Evolutionary conservation across 2,888 invertebrate species (phyloP).

Genomic region (Ophion slaviceki): DNA sequence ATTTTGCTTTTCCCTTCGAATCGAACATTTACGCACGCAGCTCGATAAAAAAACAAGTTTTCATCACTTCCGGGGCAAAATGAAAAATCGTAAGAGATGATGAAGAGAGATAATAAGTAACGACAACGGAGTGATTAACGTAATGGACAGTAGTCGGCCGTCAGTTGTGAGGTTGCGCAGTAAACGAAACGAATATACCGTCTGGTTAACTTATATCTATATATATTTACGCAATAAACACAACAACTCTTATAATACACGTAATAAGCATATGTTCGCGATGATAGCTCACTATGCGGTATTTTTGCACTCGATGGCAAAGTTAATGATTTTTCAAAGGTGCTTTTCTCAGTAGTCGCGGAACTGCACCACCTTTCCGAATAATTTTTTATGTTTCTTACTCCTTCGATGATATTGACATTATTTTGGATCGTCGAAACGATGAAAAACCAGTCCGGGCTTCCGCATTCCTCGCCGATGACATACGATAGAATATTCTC

Average conservation of each 20-base stretch:
- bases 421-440: not conserved
- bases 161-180: not conserved
- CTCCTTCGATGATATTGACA: too few species aligned
- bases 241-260: too few species aligned
- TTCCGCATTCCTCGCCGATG: not conserved
- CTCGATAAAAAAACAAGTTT: too few species aligned
- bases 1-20: not conserved
- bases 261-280: too few species aligned
- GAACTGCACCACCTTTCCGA: not conserved
- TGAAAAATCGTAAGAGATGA: not conserved
- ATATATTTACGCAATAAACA: too few species aligned
- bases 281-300: too few species aligned
- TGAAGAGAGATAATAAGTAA: not conserved
- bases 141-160: not conserved
- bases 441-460: not conserved
- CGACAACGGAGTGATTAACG: not conserved
- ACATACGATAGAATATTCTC: not conserved
- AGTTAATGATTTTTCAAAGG: not conserved
- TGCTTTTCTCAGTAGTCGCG: not conserved
- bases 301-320: not conserved
- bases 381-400: not conserved
- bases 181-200: not conserved
- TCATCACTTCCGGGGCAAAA: too few species aligned
- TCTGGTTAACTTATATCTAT: not conserved
- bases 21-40: too few species aligned